Evolutionary conservation across 2,797 vertebrate species (phyloP).

Genomic region (Sebastes vulpes): DNA sequence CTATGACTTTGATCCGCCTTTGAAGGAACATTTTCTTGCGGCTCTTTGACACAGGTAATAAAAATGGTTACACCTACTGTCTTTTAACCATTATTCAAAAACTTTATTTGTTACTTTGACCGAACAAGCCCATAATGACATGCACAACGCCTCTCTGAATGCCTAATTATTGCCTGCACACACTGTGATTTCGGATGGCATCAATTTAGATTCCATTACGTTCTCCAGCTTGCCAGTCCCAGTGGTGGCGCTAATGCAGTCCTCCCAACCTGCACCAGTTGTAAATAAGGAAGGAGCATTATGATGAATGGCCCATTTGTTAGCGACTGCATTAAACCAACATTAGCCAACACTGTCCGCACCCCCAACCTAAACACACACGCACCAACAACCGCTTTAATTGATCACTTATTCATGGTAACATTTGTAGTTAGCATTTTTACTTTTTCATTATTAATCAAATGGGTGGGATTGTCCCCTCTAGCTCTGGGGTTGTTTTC

Average conservation of each 20-base stretch:
- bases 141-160: constrained; percentile 32
- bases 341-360: constrained; percentile 50
- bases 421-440: constrained; percentile 6
- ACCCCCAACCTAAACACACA: constrained; percentile 9
- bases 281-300: constrained; percentile 60
- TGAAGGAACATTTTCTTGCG: constrained; percentile 16
- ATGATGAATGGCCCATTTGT: constrained; percentile 76
- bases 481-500: neutral
- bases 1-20: constrained; percentile 32
- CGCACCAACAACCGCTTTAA: constrained; percentile 8
- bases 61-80: neutral
- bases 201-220: constrained; percentile 75
- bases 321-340: constrained; percentile 69
- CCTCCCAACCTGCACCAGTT: constrained; percentile 50
- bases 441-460: constrained; percentile 47
- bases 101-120: neutral
- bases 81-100: neutral
- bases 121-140: constrained; percentile 16
- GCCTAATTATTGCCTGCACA: constrained; percentile 61
- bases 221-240: constrained; percentile 48
- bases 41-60: neutral
- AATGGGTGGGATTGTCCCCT: neutral
- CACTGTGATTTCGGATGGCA: constrained; percentile 65
- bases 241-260: constrained; percentile 63
- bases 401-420: constrained; percentile 41